Percentiles rank a stretch among this genome's conserved stretches.
Evolutionary conservation across 2,797 vertebrate species (phyloP).

Genomic region (Loriculus beryllinus): DNA sequence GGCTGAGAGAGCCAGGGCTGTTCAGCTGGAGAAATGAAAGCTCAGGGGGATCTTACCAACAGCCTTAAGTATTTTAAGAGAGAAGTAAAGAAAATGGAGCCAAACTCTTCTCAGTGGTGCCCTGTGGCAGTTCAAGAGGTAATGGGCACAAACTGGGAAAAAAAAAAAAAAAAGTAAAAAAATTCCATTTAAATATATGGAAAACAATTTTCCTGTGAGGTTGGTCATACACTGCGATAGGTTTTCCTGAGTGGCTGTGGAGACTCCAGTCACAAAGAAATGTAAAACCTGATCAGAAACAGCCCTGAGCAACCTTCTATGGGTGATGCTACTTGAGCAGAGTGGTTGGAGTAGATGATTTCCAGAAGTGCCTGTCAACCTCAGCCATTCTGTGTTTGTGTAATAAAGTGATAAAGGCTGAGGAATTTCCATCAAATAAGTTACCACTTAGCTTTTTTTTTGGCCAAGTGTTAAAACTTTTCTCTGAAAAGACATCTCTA

Average conservation of each 20-base stretch:
- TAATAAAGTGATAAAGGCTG: background rate
- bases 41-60: background rate
- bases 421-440: background rate
- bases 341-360: background rate
- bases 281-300: background rate
- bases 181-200: background rate
- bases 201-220: background rate
- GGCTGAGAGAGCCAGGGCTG: background rate
- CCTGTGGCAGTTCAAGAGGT: fast-evolving
- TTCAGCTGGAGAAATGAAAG: background rate
- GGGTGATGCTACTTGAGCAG: background rate
- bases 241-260: background rate
- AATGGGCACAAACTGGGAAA: background rate
- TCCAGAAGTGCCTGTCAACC: background rate
- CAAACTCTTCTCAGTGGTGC: background rate
- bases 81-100: background rate
- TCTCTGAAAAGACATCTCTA: background rate
- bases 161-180: background rate
- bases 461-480: background rate
- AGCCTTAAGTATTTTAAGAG: background rate
- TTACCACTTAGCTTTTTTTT: background rate
- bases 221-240: background rate
- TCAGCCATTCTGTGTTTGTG: background rate
- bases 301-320: background rate
- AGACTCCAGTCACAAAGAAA: background rate